phyloP scores from a whole-genome alignment of 2,113 vertebrate species.

The Herpetotheres cachinnans region DNA sequence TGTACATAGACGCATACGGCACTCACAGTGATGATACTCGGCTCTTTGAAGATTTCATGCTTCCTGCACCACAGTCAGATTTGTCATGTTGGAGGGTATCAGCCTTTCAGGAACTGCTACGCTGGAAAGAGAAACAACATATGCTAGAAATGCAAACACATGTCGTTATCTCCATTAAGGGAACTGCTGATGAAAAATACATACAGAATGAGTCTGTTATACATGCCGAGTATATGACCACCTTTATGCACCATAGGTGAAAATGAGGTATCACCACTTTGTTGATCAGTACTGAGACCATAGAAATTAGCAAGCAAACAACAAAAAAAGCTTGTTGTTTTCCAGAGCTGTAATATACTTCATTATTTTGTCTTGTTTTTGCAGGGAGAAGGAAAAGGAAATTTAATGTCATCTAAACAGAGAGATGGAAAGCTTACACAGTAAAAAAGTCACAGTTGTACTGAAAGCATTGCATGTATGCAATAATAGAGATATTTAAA shows the following conservation, averaged over 20 bases:
- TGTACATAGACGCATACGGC: background rate
- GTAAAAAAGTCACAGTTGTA: background rate
- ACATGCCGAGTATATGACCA: background rate
- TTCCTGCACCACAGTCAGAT: background rate
- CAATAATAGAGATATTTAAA: background rate
- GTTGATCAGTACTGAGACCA: background rate
- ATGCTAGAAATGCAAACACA: background rate
- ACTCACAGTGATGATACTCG: rapidly evolving
- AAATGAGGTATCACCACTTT: background rate
- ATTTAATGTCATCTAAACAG: background rate
- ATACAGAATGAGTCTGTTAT: background rate
- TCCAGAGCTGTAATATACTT: background rate
- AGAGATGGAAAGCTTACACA: background rate
- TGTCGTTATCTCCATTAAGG: background rate
- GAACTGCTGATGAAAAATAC: background rate
- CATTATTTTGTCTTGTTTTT: background rate
- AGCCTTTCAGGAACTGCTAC: background rate
- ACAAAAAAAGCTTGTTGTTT: background rate
- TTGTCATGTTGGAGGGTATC: background rate
- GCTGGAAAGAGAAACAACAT: background rate
- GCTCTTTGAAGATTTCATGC: background rate
- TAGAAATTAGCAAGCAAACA: background rate
- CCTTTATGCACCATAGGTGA: background rate
- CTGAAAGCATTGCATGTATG: background rate
- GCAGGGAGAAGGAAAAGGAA: background rate